Conservation (phyloP, 1,140 invertebrate species). For the Drosophila ohnishii region DNA sequence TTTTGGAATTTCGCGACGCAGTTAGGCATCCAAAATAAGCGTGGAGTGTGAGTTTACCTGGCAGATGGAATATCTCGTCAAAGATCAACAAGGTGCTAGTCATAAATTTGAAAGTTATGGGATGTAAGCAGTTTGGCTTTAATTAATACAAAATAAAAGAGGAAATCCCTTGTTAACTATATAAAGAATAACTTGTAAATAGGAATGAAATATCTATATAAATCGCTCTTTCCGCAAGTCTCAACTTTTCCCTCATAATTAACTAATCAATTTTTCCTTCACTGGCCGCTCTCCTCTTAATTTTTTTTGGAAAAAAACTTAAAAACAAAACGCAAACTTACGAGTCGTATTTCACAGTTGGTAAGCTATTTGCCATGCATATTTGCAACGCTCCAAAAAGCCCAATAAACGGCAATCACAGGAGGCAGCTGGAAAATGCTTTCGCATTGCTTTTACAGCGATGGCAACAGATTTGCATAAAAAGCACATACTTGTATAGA, state of each 20-base stretch:
- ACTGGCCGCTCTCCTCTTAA: slow-evolving; percentile 1
- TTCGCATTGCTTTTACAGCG: slow-evolving; percentile 48
- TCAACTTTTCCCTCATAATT: slow-evolving; percentile 12
- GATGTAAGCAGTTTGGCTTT: background rate
- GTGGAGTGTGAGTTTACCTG: background rate
- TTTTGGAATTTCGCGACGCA: slow-evolving; percentile 49
- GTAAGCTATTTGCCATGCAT: slow-evolving; percentile 65
- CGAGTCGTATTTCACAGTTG: slow-evolving; percentile 41
- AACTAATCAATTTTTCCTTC: slow-evolving; percentile 32
- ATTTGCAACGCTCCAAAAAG: slow-evolving; percentile 78
- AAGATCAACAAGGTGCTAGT: slow-evolving; percentile 6
- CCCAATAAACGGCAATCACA: slow-evolving; percentile 75
- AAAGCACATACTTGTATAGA: background rate
- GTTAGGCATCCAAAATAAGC: slow-evolving; percentile 19
- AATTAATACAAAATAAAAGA: background rate
- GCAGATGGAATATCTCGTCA: slow-evolving; percentile 6
- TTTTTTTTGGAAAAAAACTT: slow-evolving; percentile 5
- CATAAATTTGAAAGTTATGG: slow-evolving; percentile 10
- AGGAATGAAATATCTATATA: background rate
- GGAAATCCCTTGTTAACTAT: background rate
- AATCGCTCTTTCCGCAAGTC: background rate
- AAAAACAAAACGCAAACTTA: slow-evolving; percentile 49
- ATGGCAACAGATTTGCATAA: slow-evolving; percentile 50
- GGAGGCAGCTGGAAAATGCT: slow-evolving; percentile 57
- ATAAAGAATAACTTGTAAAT: background rate